Conservation (phyloP, 2,113 vertebrate genomes). For the Brienomyrus longianalis region DNA sequence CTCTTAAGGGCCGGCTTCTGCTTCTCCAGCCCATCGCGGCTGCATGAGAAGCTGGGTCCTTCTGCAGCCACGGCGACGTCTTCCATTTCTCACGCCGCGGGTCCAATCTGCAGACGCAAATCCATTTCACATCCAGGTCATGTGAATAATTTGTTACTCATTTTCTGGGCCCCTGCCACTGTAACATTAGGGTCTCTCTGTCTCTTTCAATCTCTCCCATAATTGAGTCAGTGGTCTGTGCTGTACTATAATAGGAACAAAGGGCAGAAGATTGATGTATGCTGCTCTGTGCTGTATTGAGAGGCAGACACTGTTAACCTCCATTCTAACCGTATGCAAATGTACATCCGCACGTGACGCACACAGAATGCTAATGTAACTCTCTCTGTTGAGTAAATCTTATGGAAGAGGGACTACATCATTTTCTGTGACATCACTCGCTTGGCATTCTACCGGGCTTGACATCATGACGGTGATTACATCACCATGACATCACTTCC, state of each 20-base stretch:
- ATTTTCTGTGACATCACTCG: not conserved
- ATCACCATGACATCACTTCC: constrained; percentile 6
- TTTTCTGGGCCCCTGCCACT: not conserved
- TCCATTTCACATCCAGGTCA: constrained; percentile 18
- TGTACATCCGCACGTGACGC: not conserved
- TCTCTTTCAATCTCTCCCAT: constrained; percentile 14
- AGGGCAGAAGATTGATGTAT: not conserved
- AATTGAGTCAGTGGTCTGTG: constrained; percentile 3
- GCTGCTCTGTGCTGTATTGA: not conserved
- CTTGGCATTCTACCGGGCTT: not conserved
- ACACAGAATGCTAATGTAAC: not conserved
- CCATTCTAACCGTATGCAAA: constrained; percentile 1
- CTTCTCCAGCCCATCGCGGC: not conserved
- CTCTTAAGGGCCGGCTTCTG: not conserved
- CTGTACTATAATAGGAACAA: constrained; percentile 18
- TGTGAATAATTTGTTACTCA: constrained; percentile 22
- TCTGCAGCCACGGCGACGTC: not conserved
- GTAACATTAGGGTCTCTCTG: constrained; percentile 10
- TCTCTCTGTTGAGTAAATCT: not conserved
- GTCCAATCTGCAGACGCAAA: not conserved
- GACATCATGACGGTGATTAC: not conserved
- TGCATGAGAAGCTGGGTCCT: not conserved
- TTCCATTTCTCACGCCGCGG: not conserved
- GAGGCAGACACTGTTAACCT: not conserved
- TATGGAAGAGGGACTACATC: not conserved